phyloP scores from a whole-genome alignment of 2,113 vertebrate species.

The Limnothrissa miodon region DNA sequence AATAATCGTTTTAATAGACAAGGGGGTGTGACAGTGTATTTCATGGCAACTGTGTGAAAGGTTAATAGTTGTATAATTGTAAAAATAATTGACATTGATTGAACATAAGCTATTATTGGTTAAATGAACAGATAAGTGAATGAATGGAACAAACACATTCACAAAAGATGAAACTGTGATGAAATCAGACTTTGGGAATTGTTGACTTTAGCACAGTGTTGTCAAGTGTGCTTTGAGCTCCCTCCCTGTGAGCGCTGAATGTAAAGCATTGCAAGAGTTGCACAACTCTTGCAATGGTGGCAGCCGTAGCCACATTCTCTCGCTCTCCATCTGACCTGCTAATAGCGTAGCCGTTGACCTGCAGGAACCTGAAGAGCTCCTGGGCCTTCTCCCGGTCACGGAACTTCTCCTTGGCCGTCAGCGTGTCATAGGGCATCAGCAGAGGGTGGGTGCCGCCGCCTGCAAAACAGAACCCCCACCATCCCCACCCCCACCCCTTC shows the following conservation, averaged over 20 bases:
- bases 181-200: background rate
- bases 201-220: background rate
- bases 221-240: background rate
- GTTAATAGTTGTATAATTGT: no score
- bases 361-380: slow-evolving; percentile 93
- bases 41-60: no score
- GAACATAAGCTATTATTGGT: no score
- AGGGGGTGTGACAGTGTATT: no score
- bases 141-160: no score
- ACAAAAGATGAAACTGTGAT: background rate
- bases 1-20: no score
- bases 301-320: background rate
- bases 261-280: background rate
- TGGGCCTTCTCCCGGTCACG: slow-evolving; percentile 94
- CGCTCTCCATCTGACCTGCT: slow-evolving; percentile 59
- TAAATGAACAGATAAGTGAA: no score
- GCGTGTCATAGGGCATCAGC: slow-evolving; percentile 91
- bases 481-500: no score
- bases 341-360: slow-evolving; percentile 82
- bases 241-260: background rate
- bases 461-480: slow-evolving; percentile 45
- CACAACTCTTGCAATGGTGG: background rate
- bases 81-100: no score
- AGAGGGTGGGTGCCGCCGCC: slow-evolving; percentile 92
- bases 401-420: slow-evolving; percentile 96